Base-by-base conservation (phyloP, 2,113 vertebrate genomes). In the Hydropotes inermis region DNA sequence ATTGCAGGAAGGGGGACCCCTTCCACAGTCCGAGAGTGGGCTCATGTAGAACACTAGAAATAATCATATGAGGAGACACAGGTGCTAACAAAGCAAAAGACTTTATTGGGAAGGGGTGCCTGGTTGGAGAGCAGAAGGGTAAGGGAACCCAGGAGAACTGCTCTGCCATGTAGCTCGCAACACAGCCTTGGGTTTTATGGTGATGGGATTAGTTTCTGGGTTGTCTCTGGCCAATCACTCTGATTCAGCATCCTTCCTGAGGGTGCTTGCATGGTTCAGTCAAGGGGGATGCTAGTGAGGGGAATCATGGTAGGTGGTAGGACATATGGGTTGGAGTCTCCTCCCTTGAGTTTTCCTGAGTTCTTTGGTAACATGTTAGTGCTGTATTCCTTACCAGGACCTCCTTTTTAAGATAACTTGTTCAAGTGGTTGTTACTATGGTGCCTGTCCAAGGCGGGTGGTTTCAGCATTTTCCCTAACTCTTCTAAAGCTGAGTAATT, bases 231-330 rank as follows among this genome's bases (percentile, higher is more conserved):
- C 12, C 70, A 27, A 27, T 76, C 23, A 14, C 36, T 74, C 21
- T 74, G 23, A 15, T 43, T 76, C 70, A 1, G 12, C 23, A 43
- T 76, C 70, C 23, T 76, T 43, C 70, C 70, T 43, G 39, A 43
- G 39, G 39, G 39, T 0, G 0, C 39, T 27, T 6, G 0, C 23
- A 4, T 43, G 39, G 70, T 27, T 76, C 70, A 76, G 39, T 76
- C 70, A 76, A 0, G 12, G 39, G 43, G 70, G 70, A 76, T 43
- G 27, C 39, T 43, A 7, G 36, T 27, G 70, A 27, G 39, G 12
- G 39, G 70, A 43, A 43, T 43, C 39, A 23, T 76, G 70, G 70
- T 39, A 43, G 39, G 23, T 76, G 23, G 39, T 43, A 76, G 70
- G 70, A 27, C 70, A 15, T 76, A 76, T 76, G 39, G 23, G 27